Percentiles rank a stretch among this genome's conserved stretches.
Evolutionary conservation across 2,113 vertebrate genomes (phyloP).

Genomic region (Pseudois nayaur): DNA sequence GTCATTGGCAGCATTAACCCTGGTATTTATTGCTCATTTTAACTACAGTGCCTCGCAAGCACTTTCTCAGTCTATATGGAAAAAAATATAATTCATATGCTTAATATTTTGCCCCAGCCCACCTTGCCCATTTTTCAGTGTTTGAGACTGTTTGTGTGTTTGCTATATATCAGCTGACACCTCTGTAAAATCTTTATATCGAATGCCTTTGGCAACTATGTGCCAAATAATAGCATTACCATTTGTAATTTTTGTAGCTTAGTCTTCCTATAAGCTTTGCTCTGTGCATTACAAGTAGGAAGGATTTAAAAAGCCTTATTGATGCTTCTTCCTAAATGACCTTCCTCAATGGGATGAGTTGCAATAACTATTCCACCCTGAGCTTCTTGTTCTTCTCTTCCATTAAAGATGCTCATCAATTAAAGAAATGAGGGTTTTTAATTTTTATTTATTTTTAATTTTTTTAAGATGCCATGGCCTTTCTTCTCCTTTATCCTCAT

Average conservation of each 20-base stretch:
- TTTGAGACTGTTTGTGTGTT: conserved; percentile 82
- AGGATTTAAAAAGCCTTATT: conserved; percentile 74
- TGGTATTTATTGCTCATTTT: conserved; percentile 83
- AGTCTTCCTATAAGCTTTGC: conserved; percentile 76
- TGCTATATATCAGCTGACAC: conserved; percentile 87
- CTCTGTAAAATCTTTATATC: conserved; percentile 87
- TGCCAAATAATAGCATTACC: conserved; percentile 82
- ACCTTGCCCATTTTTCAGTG: conserved; percentile 80
- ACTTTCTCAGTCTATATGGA: conserved; percentile 72
- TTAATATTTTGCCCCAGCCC: conserved; percentile 78
- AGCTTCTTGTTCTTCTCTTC: conserved; percentile 37
- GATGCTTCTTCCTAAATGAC: conserved; percentile 75
- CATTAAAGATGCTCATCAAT: conserved; percentile 29
- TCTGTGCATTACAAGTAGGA: conserved; percentile 75
- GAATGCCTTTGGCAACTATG: conserved; percentile 83
- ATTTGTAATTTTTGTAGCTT: conserved; percentile 81
- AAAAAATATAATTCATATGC: conserved; percentile 81
- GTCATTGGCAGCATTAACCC: conserved; percentile 70
- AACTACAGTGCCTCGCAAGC: conserved; percentile 77
- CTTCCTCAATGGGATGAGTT: conserved; percentile 66
- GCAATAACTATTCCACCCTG: conserved; percentile 53
- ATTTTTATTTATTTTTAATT: neutral
- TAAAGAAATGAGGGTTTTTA: neutral
- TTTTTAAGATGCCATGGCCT: neutral
- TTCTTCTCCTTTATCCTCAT: neutral